phyloP scores from a whole-genome alignment of 2,113 vertebrate species.

The Heliornis fulica region DNA sequence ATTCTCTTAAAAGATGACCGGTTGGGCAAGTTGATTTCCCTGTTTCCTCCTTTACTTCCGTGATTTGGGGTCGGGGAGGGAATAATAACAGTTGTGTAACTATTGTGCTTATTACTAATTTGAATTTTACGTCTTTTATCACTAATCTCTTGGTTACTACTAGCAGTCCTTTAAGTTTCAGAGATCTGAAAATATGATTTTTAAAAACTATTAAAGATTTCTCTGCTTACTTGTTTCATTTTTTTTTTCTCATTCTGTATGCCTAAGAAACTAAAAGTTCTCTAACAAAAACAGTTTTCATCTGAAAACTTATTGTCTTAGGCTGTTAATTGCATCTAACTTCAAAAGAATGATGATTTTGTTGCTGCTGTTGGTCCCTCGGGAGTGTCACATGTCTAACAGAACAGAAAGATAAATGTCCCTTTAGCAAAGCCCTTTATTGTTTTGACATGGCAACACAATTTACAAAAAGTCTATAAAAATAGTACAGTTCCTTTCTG shows the following conservation, averaged over 20 bases:
- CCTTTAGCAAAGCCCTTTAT: background rate
- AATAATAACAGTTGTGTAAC: background rate
- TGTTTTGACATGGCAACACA: background rate
- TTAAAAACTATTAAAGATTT: background rate
- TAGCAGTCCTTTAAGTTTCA: background rate
- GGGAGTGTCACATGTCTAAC: background rate
- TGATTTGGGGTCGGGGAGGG: background rate
- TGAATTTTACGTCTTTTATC: background rate
- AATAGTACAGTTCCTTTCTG: background rate
- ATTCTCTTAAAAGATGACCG: slow-evolving; percentile 95
- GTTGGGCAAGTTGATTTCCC: slow-evolving; percentile 78
- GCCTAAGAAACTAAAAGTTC: background rate
- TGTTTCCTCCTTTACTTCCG: background rate
- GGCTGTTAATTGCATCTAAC: background rate
- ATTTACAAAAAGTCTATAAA: background rate
- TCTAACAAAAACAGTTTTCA: background rate
- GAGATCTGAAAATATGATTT: background rate
- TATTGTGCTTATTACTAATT: background rate
- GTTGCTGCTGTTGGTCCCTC: background rate
- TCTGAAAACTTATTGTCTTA: background rate
- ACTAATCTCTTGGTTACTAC: background rate
- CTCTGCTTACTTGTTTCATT: background rate
- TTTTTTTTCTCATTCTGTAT: background rate
- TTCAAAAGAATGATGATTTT: background rate
- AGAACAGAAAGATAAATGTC: background rate